phyloP scores from a whole-genome alignment of 2,888 invertebrate genomes.

The Linnaemya tessellans region DNA sequence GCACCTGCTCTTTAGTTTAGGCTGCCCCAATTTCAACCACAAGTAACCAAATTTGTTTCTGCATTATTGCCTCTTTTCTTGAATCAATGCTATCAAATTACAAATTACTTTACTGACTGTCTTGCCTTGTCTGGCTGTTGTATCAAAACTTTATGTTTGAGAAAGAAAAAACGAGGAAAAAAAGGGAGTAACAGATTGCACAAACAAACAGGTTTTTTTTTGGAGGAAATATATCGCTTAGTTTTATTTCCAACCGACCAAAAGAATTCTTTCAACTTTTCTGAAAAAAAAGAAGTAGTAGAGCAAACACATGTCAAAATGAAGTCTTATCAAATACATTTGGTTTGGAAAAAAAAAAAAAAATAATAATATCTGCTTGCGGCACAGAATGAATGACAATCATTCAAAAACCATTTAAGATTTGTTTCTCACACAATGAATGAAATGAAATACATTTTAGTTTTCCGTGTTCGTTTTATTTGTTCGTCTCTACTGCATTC shows the following conservation, averaged over 20 bases:
- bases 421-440: slow-evolving; percentile 20
- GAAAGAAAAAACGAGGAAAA: background rate
- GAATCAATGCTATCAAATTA: slow-evolving; percentile 64
- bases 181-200: background rate
- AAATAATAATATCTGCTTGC: slow-evolving; percentile 22
- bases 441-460: slow-evolving; percentile 28
- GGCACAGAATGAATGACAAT: slow-evolving; percentile 47
- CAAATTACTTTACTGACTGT: slow-evolving; percentile 45
- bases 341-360: background rate
- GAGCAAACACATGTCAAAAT: slow-evolving; percentile 47
- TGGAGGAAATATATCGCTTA: background rate
- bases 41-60: slow-evolving; percentile 42
- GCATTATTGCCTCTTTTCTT: slow-evolving; percentile 57
- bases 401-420: slow-evolving; percentile 54
- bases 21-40: slow-evolving; percentile 12
- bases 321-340: slow-evolving; percentile 3
- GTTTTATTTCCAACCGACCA: background rate
- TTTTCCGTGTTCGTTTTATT: background rate
- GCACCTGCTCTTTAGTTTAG: slow-evolving; percentile 50
- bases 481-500: slow-evolving; percentile 11
- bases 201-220: slow-evolving; percentile 44
- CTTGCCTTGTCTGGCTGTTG: slow-evolving; percentile 13
- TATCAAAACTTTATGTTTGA: slow-evolving; percentile 8
- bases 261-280: slow-evolving; percentile 23
- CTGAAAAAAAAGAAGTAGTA: slow-evolving; percentile 1